Evolutionary conservation across 2,113 vertebrate species (phyloP).

Genomic region (Sapajus apella): DNA sequence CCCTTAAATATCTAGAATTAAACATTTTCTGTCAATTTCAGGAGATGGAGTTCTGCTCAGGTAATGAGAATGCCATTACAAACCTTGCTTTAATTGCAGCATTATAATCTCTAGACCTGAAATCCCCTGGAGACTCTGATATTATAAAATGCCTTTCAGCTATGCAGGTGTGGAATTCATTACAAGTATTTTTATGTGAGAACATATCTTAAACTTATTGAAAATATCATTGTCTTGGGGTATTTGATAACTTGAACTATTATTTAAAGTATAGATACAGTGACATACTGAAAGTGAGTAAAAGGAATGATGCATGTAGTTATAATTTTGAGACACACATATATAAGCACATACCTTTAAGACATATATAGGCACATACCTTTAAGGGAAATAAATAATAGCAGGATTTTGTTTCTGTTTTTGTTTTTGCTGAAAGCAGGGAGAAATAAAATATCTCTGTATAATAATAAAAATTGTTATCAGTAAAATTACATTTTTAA

Average conservation of each 20-base stretch:
- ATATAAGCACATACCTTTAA: background rate
- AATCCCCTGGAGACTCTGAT: constrained; percentile 63
- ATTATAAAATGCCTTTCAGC: constrained; percentile 69
- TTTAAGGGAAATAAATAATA: constrained; percentile 20
- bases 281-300: background rate
- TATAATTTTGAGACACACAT: background rate
- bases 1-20: constrained; percentile 77
- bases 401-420: background rate
- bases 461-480: background rate
- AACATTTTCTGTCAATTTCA: constrained; percentile 78
- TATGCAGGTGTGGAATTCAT: constrained; percentile 74
- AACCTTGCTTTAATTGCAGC: constrained; percentile 75
- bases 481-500: background rate
- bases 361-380: background rate
- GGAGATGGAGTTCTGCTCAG: constrained; percentile 69
- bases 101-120: constrained; percentile 76
- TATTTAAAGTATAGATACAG: constrained; percentile 28
- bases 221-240: background rate
- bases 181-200: constrained; percentile 46
- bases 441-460: background rate
- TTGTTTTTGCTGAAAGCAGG: background rate
- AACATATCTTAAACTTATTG: constrained; percentile 54
- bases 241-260: constrained; percentile 36
- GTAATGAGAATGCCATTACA: constrained; percentile 71
- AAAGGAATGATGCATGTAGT: background rate